Percentiles rank a stretch among this genome's conserved stretches.
These are phyloP conservation scores for Dromiciops gliroides DNA, from an alignment of 2,113 vertebrate species.

Conservation along the genomic window DNA sequence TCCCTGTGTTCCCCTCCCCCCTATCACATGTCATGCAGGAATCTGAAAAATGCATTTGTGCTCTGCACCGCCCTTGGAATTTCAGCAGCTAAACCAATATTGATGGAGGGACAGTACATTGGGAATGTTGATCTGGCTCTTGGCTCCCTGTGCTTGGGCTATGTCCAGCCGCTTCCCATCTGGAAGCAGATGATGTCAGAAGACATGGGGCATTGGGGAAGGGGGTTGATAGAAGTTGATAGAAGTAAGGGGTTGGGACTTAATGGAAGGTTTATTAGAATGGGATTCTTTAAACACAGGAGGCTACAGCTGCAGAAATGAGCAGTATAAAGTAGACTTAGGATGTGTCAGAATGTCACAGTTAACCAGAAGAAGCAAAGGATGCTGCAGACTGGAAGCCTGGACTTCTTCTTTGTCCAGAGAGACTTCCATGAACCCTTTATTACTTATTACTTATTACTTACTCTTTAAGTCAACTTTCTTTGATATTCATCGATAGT, in stretches of 20 bases:
- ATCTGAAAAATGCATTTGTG: slow-evolving; percentile 32
- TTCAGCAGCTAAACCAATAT: not conserved
- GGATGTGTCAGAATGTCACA: not conserved
- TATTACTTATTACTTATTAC: not conserved
- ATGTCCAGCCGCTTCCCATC: not conserved
- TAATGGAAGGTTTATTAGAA: not conserved
- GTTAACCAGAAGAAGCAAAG: not conserved
- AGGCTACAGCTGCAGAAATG: not conserved
- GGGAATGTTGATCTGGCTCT: not conserved
- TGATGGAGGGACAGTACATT: not conserved
- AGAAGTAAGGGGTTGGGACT: not conserved
- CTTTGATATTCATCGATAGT: not conserved
- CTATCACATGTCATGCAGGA: slow-evolving; percentile 6
- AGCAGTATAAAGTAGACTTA: not conserved
- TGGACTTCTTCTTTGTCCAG: not conserved
- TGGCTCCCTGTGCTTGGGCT: not conserved
- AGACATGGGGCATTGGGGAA: not conserved
- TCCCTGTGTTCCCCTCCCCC: not conserved
- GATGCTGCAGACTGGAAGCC: not conserved
- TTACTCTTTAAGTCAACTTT: not conserved
- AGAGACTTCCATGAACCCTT: not conserved
- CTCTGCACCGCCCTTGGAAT: slow-evolving; percentile 21
- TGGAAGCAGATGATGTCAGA: not conserved
- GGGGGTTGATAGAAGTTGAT: not conserved
- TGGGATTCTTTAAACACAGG: not conserved